phyloP scores from a whole-genome alignment of 2,113 vertebrate genomes.

The Tetrax tetrax region DNA sequence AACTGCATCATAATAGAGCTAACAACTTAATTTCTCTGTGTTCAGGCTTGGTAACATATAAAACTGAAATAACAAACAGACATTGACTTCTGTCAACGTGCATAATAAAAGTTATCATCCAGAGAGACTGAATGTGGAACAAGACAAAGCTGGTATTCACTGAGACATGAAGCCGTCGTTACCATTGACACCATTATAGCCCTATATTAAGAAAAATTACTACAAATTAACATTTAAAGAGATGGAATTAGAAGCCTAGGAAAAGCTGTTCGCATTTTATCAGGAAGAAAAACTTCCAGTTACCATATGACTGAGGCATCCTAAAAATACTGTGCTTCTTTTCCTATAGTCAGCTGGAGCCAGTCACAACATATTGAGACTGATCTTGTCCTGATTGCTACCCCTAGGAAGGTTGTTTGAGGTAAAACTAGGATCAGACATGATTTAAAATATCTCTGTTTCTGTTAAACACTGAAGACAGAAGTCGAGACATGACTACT shows the following conservation, averaged over 20 bases:
- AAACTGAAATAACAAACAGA: conserved; percentile 40
- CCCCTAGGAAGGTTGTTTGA: neutral
- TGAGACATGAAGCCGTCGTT: neutral
- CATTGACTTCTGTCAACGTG: conserved; percentile 25
- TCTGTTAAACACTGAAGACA: neutral
- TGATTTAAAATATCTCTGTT: neutral
- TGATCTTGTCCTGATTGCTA: neutral
- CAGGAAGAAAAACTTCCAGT: neutral
- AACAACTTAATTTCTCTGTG: conserved; percentile 30
- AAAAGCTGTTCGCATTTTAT: neutral
- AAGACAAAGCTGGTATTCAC: conserved; percentile 24
- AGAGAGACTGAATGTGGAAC: neutral
- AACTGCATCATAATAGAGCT: conserved; percentile 39
- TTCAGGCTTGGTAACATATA: conserved; percentile 17
- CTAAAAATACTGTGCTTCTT: neutral
- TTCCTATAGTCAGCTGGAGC: neutral
- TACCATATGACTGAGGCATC: neutral
- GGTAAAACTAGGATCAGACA: neutral
- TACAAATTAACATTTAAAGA: conserved; percentile 24
- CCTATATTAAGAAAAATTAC: conserved; percentile 21
- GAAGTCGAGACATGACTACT: neutral
- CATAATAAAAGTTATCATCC: conserved; percentile 24
- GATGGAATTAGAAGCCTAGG: neutral
- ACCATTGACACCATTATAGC: neutral
- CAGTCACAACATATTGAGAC: neutral